Percentiles rank a stretch among this genome's conserved stretches.
These are phyloP conservation scores for Taenioides sp. DNA, from an alignment of 2,797 vertebrate genomes.

Conservation along the genomic window DNA sequence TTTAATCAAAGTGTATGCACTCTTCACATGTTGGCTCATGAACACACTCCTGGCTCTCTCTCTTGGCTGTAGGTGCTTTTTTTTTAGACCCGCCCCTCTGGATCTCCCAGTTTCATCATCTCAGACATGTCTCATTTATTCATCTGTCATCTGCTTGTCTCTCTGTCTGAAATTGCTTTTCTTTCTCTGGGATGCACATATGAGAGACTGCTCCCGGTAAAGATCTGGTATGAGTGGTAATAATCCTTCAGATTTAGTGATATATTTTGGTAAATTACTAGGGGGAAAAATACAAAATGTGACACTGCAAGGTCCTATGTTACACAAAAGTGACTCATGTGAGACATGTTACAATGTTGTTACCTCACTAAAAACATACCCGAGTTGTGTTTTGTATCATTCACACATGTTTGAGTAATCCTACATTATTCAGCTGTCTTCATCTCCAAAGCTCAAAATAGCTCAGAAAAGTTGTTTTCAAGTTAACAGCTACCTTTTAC, in stretches of 20 bases:
- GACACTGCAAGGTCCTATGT: too few relatives aligned
- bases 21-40: constrained; percentile 9
- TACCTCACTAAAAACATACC: too few relatives aligned
- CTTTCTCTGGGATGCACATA: constrained; percentile 24
- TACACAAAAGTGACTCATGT: too few relatives aligned
- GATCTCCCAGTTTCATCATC: constrained; percentile 8
- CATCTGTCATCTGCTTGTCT: constrained; percentile 23
- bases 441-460: too few relatives aligned
- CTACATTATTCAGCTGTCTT: too few relatives aligned
- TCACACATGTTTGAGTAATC: too few relatives aligned
- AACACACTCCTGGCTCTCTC: constrained; percentile 9
- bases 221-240: not conserved
- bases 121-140: constrained; percentile 25
- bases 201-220: constrained; percentile 10
- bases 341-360: too few relatives aligned
- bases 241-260: not conserved
- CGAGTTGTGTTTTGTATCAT: too few relatives aligned
- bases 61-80: constrained; percentile 23
- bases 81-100: constrained; percentile 18
- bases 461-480: too few relatives aligned
- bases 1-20: constrained; percentile 2
- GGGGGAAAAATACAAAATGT: not conserved
- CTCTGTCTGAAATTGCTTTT: constrained; percentile 16
- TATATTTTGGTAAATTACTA: not conserved
- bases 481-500: too few relatives aligned